Evolutionary conservation across 2,888 invertebrate genomes (phyloP).

Genomic region (Leptinotarsa haldemani): DNA sequence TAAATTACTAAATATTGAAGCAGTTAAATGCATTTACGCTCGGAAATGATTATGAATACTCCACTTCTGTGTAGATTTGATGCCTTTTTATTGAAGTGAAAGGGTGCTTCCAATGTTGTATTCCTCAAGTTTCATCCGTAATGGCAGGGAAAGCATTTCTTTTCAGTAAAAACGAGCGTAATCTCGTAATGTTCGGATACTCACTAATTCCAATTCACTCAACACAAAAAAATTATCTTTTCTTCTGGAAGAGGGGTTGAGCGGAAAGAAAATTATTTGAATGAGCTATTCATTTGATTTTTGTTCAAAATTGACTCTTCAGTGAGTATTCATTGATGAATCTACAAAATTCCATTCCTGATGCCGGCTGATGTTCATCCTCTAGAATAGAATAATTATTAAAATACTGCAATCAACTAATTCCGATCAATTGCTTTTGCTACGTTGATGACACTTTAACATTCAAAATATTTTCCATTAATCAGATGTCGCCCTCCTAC

Average conservation of each 20-base stretch:
- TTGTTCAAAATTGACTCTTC: too few species aligned
- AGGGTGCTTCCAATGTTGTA: background rate
- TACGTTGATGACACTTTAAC: too few species aligned
- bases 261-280: background rate
- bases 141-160: conserved; percentile 7
- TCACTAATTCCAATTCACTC: conserved; percentile 4
- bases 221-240: background rate
- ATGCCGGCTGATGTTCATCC: too few species aligned
- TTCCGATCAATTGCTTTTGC: too few species aligned
- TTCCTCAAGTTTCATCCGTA: background rate
- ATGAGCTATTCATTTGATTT: too few species aligned
- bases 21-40: background rate
- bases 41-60: conserved; percentile 10
- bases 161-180: background rate
- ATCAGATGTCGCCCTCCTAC: too few species aligned
- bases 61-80: background rate
- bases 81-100: conserved; percentile 4
- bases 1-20: background rate
- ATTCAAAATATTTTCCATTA: too few species aligned
- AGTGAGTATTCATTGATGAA: too few species aligned
- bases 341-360: too few species aligned
- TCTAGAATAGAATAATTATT: too few species aligned
- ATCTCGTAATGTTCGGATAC: background rate
- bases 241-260: background rate
- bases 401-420: too few species aligned